Percentiles rank a stretch among this genome's conserved stretches.
These are phyloP conservation scores for Oreortyx pictus DNA, from an alignment of 2,797 vertebrate species.

Conservation along the genomic window DNA sequence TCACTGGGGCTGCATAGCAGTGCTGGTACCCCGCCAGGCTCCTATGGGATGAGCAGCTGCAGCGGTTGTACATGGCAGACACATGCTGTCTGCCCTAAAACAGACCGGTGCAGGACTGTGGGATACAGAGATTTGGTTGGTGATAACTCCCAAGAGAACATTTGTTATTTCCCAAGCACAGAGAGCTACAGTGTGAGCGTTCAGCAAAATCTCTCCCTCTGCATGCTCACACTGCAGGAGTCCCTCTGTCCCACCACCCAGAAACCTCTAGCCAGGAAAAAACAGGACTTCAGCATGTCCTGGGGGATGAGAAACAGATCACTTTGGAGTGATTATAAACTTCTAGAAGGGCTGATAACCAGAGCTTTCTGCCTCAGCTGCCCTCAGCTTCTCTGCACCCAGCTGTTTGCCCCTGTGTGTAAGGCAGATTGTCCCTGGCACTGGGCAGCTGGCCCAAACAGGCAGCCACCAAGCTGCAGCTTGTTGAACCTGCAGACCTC, in stretches of 20 bases:
- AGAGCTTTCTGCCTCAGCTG: background rate
- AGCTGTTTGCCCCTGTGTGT: background rate
- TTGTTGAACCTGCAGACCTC: background rate
- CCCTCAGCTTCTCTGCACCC: background rate
- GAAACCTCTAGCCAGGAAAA: background rate
- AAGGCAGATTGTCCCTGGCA: background rate
- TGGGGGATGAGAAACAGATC: background rate
- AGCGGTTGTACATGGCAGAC: background rate
- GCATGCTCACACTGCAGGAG: accelerated
- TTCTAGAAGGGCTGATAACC: background rate
- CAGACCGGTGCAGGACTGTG: background rate
- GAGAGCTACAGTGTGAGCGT: background rate
- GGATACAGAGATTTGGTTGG: background rate
- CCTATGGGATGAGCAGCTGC: background rate
- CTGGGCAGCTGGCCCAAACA: accelerated
- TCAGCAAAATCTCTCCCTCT: background rate
- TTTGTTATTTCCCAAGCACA: background rate
- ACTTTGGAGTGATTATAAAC: background rate
- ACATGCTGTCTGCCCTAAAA: accelerated
- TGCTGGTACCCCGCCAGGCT: background rate
- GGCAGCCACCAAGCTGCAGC: background rate
- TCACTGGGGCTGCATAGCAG: background rate
- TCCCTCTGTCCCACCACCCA: background rate
- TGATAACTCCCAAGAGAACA: background rate
- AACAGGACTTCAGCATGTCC: background rate